Evolutionary conservation across 2,113 vertebrate genomes (phyloP).

Genomic region (Aptenodytes forsteri): DNA sequence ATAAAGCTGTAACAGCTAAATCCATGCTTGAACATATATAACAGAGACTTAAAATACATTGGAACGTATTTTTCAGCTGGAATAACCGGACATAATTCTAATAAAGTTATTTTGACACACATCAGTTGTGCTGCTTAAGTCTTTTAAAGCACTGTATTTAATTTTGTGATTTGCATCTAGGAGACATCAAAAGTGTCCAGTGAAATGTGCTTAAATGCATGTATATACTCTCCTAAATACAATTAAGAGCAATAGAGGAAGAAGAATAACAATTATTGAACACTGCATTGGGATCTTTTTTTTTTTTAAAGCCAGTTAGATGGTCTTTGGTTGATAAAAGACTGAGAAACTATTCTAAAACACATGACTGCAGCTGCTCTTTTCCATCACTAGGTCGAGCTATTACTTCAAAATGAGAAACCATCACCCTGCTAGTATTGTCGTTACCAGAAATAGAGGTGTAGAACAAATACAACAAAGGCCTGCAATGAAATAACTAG

Average conservation of each 20-base stretch:
- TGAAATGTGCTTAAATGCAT: not conserved
- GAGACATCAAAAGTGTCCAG: not conserved
- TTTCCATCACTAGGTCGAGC: constrained; percentile 58
- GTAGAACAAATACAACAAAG: not conserved
- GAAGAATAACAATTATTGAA: not conserved
- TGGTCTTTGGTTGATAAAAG: not conserved
- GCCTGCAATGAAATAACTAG: not conserved
- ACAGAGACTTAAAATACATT: not conserved
- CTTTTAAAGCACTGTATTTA: not conserved
- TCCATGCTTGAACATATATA: not conserved
- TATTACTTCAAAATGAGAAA: constrained; percentile 29
- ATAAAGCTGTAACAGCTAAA: not conserved
- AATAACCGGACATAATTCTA: not conserved
- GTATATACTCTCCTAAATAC: not conserved
- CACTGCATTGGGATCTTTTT: not conserved
- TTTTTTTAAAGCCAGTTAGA: not conserved
- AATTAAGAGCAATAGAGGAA: not conserved
- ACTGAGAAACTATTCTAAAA: not conserved
- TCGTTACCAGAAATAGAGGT: not conserved
- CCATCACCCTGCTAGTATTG: not conserved
- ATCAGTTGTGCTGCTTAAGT: not conserved
- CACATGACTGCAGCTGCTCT: not conserved
- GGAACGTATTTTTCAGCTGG: not conserved
- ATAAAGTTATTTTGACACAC: not conserved
- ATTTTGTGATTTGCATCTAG: not conserved